Conservation (phyloP, 2,113 vertebrate species). For the Apaloderma vittatum region DNA sequence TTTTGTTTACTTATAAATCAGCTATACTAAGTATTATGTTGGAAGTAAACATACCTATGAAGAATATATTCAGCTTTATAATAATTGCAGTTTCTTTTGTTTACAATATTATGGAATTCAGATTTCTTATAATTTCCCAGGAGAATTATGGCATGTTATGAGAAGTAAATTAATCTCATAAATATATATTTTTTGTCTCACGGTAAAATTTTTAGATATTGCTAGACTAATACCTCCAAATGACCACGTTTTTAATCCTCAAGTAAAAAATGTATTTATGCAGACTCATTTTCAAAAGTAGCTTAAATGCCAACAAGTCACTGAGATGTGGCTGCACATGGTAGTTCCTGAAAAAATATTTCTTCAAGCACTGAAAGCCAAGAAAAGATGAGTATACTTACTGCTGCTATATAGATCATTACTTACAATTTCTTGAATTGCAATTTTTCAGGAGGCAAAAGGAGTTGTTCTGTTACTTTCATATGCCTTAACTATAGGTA, state of each 20-base stretch:
- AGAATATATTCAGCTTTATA: constrained; percentile 8
- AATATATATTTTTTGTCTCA: neutral
- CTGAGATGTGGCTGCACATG: neutral
- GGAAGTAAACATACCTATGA: neutral
- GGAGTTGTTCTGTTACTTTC: neutral
- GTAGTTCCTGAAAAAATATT: neutral
- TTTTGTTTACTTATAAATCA: constrained; percentile 1
- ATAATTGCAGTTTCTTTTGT: neutral
- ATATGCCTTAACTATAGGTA: neutral
- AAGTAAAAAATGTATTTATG: neutral
- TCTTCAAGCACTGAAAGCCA: neutral
- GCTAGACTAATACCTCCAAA: neutral
- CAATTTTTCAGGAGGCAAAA: neutral
- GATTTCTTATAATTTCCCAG: neutral
- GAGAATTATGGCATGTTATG: neutral
- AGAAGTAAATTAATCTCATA: constrained; percentile 9
- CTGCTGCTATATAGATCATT: neutral
- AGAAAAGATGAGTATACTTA: neutral
- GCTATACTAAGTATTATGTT: neutral
- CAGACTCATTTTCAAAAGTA: neutral
- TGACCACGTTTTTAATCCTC: neutral
- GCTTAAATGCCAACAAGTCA: neutral
- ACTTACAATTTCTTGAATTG: neutral
- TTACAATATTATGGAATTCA: neutral
- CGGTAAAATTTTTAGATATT: neutral